Conservation (phyloP, 2,888 invertebrate genomes). For the Phytoseiulus persimilis region DNA sequence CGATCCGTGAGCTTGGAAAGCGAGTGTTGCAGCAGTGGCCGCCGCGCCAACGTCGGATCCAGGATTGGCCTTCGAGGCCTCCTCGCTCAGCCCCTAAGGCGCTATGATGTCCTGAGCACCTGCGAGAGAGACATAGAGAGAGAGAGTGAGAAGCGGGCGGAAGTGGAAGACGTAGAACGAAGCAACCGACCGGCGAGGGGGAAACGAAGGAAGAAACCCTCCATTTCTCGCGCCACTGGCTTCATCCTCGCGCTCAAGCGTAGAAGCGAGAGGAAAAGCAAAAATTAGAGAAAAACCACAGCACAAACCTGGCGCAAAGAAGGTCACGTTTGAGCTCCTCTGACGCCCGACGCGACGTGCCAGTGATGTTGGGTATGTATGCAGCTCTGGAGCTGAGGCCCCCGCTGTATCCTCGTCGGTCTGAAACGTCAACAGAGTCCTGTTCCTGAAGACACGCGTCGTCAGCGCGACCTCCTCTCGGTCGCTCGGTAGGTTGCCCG, state of each 20-base stretch:
- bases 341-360: too few species aligned
- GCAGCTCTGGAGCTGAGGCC: too few species aligned
- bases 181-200: background rate
- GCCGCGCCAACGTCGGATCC: background rate
- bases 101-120: conserved; percentile 34
- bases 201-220: background rate
- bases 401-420: too few species aligned
- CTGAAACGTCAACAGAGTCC: too few species aligned
- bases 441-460: too few species aligned
- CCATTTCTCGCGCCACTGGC: conserved; percentile 39
- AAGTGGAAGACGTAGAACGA: background rate
- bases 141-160: background rate
- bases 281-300: background rate
- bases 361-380: too few species aligned
- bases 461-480: too few species aligned
- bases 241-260: conserved; percentile 14
- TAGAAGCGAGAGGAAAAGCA: background rate
- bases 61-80: conserved; percentile 36
- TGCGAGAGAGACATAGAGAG: conserved; percentile 16
- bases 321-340: background rate
- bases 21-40: background rate
- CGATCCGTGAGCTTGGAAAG: background rate
- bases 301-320: background rate
- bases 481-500: too few species aligned
- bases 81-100: conserved; percentile 20